phyloP scores from a whole-genome alignment of 2,113 vertebrate genomes.

The Poeciliopsis retropinna region DNA sequence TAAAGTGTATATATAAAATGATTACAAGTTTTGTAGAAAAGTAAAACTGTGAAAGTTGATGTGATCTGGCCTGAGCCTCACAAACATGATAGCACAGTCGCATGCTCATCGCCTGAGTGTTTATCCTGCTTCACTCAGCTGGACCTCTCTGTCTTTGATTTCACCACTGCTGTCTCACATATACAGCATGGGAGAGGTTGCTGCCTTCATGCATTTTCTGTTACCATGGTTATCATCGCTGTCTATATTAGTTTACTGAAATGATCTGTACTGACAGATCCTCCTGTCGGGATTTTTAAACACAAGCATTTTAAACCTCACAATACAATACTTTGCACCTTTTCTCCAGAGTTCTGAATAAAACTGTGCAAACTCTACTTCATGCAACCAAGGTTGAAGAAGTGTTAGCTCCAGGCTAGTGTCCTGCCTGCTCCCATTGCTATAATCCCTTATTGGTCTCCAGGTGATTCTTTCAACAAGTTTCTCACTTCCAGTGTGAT shows the following conservation, averaged over 20 bases:
- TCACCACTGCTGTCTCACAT: not conserved
- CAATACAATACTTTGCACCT: not conserved
- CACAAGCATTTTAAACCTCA: not conserved
- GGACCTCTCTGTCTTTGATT: not conserved
- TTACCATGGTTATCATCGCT: constrained; percentile 3
- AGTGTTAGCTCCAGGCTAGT: not conserved
- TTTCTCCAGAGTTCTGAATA: not conserved
- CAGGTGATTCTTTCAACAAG: constrained; percentile 30
- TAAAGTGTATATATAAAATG: not conserved
- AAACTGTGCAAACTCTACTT: not conserved
- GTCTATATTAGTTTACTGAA: not conserved
- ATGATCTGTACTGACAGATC: not conserved
- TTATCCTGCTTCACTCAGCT: not conserved
- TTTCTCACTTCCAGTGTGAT: not conserved
- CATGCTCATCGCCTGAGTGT: not conserved
- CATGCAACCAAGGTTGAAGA: not conserved
- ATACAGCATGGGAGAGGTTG: not conserved
- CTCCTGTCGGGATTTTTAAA: not conserved
- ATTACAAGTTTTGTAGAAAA: not conserved
- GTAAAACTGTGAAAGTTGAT: not conserved
- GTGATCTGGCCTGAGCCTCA: not conserved
- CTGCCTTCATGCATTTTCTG: not conserved
- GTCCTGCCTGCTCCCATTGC: constrained; percentile 23
- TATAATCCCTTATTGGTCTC: constrained; percentile 42
- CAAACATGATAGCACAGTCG: not conserved